These are phyloP conservation scores for Xenus cinereus DNA, from an alignment of 2,113 vertebrate species.

Conservation along the genomic window DNA sequence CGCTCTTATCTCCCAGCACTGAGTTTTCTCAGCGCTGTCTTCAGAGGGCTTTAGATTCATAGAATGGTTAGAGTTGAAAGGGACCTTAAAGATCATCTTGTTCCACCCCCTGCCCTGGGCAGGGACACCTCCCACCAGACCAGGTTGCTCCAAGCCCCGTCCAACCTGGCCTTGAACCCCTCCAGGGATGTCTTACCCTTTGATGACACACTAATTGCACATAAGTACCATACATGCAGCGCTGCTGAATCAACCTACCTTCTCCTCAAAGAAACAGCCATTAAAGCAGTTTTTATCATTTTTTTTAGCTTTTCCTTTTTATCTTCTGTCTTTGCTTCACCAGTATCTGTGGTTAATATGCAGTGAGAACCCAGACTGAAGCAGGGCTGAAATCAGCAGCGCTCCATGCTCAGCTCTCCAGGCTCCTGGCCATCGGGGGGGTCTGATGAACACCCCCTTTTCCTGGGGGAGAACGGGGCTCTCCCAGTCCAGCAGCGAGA, in stretches of 20 bases:
- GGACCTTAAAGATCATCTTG: too few relatives aligned
- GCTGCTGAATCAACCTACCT: neutral
- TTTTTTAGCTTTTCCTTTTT: neutral
- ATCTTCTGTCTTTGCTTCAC: neutral
- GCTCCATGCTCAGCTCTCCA: neutral
- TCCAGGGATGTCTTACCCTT: neutral
- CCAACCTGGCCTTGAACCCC: too few relatives aligned
- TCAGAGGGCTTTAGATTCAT: neutral
- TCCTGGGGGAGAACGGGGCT: rapidly evolving
- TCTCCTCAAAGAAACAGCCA: neutral
- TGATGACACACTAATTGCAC: neutral
- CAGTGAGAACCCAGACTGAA: neutral
- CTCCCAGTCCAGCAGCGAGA: neutral
- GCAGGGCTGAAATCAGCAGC: neutral
- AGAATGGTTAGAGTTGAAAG: too few relatives aligned
- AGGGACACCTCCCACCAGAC: too few relatives aligned
- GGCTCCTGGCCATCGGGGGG: neutral
- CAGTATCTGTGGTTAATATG: neutral
- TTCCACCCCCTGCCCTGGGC: too few relatives aligned
- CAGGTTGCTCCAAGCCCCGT: too few relatives aligned
- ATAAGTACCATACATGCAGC: rapidly evolving
- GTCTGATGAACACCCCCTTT: neutral
- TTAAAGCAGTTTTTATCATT: neutral
- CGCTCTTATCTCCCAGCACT: neutral
- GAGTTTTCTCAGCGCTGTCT: too few relatives aligned